phyloP scores from a whole-genome alignment of 2,113 vertebrate genomes.

The Phocoena sinus region DNA sequence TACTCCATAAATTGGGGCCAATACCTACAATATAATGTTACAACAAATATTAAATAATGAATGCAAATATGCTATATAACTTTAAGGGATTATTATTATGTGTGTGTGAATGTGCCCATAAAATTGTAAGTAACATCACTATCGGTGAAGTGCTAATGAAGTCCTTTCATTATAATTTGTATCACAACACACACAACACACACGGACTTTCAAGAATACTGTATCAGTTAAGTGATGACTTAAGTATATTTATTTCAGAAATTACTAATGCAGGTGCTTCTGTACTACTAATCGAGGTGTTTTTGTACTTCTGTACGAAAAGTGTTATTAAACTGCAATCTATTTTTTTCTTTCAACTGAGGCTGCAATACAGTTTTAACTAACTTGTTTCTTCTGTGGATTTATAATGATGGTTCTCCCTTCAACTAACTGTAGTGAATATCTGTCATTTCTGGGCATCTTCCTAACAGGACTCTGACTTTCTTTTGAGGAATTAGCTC shows the following conservation, averaged over 20 bases:
- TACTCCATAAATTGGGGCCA: neutral
- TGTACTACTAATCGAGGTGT: neutral
- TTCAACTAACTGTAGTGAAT: neutral
- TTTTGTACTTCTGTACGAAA: neutral
- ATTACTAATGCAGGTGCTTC: neutral
- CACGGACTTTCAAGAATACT: neutral
- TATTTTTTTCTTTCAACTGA: neutral
- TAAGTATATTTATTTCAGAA: neutral
- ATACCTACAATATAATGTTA: neutral
- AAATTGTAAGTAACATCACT: neutral
- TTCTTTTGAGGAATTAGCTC: neutral
- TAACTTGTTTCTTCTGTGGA: neutral
- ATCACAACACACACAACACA: neutral
- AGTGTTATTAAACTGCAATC: neutral
- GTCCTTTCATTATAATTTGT: neutral
- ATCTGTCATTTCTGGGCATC: neutral
- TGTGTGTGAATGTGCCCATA: neutral
- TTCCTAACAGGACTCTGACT: neutral
- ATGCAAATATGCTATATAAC: neutral
- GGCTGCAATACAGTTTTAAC: neutral
- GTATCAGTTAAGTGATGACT: neutral
- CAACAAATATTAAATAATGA: neutral
- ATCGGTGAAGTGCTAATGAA: neutral
- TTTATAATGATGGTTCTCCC: neutral
- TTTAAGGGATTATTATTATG: neutral